Evolutionary conservation across 2,888 invertebrate genomes (phyloP).

Genomic region (Acleris emargana): DNA sequence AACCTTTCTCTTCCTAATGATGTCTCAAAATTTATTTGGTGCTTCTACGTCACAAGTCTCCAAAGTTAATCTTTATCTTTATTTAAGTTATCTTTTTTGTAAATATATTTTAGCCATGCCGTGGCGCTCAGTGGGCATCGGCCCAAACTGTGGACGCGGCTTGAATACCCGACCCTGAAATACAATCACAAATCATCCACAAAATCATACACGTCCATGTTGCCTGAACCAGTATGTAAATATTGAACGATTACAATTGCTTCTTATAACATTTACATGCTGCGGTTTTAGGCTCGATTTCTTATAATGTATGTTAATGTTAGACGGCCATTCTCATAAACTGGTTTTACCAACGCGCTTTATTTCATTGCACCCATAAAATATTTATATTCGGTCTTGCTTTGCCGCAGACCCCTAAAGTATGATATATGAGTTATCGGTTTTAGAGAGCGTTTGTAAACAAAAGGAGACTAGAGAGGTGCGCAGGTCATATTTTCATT

Average conservation of each 20-base stretch:
- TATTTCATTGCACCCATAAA: background rate
- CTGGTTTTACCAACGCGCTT: background rate
- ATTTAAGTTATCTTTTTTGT: no score
- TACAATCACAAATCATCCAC: constrained; percentile 52
- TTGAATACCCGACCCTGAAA: constrained; percentile 51
- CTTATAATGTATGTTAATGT: no score
- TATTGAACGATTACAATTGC: constrained; percentile 27
- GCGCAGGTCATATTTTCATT: constrained; percentile 32
- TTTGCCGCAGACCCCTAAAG: background rate
- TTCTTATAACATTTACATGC: background rate
- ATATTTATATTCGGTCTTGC: no score
- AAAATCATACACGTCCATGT: constrained; percentile 42
- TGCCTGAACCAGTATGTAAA: constrained; percentile 18
- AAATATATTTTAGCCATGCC: no score
- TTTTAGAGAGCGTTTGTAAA: constrained; percentile 17
- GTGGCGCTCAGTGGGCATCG: background rate
- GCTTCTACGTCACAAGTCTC: no score
- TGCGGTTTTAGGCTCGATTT: no score
- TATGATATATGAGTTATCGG: constrained; percentile 1
- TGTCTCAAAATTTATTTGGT: no score
- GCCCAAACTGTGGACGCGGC: constrained; percentile 62
- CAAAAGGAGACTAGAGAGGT: constrained; percentile 24
- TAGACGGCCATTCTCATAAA: background rate
- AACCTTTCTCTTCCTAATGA: no score
- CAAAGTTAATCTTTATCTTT: no score